Evolutionary conservation across 2,797 vertebrate genomes (phyloP), one percentile per base, ranked within the genome.

Genomic region (Sparus aurata): DNA sequence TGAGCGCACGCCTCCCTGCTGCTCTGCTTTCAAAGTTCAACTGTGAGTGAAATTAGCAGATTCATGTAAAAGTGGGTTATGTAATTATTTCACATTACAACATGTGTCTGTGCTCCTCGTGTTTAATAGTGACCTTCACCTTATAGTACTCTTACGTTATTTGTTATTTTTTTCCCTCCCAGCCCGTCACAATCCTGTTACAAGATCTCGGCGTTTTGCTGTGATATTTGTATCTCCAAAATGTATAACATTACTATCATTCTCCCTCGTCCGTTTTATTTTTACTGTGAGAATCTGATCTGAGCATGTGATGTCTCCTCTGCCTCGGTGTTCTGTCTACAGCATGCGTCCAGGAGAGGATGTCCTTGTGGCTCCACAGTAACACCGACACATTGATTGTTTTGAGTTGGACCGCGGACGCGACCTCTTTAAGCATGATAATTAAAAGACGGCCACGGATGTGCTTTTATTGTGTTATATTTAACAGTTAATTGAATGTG

Each of bases 241-340:
- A 64, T 80, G 69, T 72, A 73, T 80, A 73, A 23, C 52, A 73
- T 87, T 75, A 63, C 77, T 71, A 47, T 34, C 60, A 3, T 53
- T 57, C 58, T 46, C 10, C 47, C 22, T 16, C 15, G 50, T 65
- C 23, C 30, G 47, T 60, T 86, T 64, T 66, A 74, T 75, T 79
- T 80, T 78, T 69, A 69, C 80, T 71, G 75, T 30, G 77, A 67
- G 72, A 75, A 84, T 68, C 12, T 81, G 85, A 87, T 80, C 71
- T 45, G 68, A 65, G 62, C 61, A 50, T 60, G 72, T 71, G 63
- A 16, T 69, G 79, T 75, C 62, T 79, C 67, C 68, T 69, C 15
- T 73, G 73, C 18, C 61, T 3, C 69, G 1, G 50, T 73, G 49
- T 25, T 12, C 25, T 34, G 67, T 55, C 17, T 5, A 46, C 47